Conservation (phyloP, 2,797 vertebrate species). For the Hydrophis major region DNA sequence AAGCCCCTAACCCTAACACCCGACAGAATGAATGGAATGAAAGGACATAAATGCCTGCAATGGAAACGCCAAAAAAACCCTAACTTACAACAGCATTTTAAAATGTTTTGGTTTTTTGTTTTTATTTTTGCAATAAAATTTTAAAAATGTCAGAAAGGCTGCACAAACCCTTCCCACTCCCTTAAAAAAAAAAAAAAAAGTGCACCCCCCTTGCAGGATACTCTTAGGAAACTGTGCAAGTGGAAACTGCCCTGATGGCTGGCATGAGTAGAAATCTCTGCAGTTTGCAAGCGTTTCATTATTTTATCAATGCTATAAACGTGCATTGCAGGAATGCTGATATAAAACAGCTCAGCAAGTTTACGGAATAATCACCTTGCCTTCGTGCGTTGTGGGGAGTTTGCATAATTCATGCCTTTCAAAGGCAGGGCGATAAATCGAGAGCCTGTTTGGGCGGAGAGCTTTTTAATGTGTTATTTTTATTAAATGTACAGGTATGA, state of each 20-base stretch:
- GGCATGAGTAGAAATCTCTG: neutral
- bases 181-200: neutral
- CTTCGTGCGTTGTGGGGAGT: neutral
- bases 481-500: neutral
- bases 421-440: neutral
- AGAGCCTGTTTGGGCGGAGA: neutral
- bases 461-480: neutral
- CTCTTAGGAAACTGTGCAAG: neutral
- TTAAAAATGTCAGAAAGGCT: neutral
- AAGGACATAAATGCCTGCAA: neutral
- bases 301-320: neutral
- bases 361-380: neutral
- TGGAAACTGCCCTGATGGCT: neutral
- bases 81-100: neutral
- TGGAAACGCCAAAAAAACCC: neutral
- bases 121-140: too few species aligned
- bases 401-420: neutral
- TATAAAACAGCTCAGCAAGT: neutral
- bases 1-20: too few species aligned
- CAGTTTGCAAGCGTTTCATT: neutral
- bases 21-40: neutral
- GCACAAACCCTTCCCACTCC: too few species aligned
- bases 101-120: neutral
- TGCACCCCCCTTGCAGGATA: neutral
- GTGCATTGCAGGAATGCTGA: neutral